Evolutionary conservation across 2,888 invertebrate genomes (phyloP).

Genomic region (Idaea aversata): DNA sequence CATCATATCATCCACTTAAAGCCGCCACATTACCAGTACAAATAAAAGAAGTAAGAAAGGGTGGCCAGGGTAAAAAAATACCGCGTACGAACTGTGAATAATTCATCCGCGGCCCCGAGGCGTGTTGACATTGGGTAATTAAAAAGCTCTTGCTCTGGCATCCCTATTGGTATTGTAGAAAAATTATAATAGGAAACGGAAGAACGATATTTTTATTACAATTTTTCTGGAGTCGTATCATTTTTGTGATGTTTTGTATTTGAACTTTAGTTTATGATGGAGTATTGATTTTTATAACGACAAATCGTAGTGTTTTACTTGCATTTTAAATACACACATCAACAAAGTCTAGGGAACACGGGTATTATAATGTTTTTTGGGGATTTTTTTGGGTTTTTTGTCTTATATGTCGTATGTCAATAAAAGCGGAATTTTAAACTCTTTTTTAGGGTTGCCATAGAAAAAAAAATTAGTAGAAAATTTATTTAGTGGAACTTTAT

Average conservation of each 20-base stretch:
- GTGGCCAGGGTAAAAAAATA: slow-evolving; percentile 12
- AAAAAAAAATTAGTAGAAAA: no score
- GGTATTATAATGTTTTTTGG: no score
- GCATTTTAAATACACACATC: no score
- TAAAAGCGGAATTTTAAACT: no score
- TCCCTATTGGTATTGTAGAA: slow-evolving; percentile 44
- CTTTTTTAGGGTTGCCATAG: no score
- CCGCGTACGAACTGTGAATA: slow-evolving; percentile 44
- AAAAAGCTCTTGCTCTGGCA: slow-evolving; percentile 53
- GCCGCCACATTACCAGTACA: slow-evolving; percentile 23
- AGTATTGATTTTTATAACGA: not conserved
- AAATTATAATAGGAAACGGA: slow-evolving; percentile 28
- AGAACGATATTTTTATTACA: not conserved
- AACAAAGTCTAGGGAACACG: no score
- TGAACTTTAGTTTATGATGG: not conserved
- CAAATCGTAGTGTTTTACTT: no score
- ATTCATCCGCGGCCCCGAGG: slow-evolving; percentile 48
- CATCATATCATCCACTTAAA: slow-evolving; percentile 22
- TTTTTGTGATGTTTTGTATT: not conserved
- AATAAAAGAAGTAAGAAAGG: slow-evolving; percentile 15
- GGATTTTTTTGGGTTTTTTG: no score
- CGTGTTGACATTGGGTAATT: slow-evolving; percentile 68
- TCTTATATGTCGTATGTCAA: no score
- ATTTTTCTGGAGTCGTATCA: not conserved
- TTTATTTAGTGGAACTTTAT: no score